Conservation (phyloP, 2,888 invertebrate species). For the Drosophila algonquin region DNA sequence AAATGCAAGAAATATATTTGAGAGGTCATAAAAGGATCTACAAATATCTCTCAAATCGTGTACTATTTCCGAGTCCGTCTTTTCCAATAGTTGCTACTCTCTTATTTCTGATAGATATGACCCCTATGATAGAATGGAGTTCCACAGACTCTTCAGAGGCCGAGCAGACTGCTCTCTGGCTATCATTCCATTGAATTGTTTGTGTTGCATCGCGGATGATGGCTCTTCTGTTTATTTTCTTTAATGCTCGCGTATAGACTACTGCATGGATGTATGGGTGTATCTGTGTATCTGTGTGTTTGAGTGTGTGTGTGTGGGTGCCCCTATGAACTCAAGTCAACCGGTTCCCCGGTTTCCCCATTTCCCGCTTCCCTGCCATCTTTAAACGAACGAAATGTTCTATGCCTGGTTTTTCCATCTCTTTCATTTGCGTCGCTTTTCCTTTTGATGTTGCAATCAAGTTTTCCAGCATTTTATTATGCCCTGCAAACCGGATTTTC, state of each 20-base stretch:
- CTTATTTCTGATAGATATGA: slow-evolving; percentile 4
- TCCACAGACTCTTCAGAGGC: slow-evolving; percentile 2
- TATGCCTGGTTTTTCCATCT: slow-evolving; percentile 42
- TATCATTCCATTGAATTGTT: slow-evolving; percentile 20
- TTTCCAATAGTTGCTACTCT: neutral
- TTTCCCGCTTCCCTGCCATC: slow-evolving; percentile 14
- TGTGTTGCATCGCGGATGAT: slow-evolving; percentile 29
- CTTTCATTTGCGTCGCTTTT: slow-evolving; percentile 42
- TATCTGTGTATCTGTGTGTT: slow-evolving; percentile 4
- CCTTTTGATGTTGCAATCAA: slow-evolving; percentile 59
- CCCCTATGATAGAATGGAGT: slow-evolving; percentile 12
- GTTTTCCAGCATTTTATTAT: slow-evolving; percentile 42
- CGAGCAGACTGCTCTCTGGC: slow-evolving; percentile 8
- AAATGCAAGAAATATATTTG: no score
- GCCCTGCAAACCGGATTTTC: slow-evolving; percentile 59
- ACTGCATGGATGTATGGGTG: slow-evolving; percentile 4
- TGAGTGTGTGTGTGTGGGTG: slow-evolving; percentile 44
- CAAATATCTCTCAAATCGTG: neutral
- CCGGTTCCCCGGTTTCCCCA: slow-evolving; percentile 49
- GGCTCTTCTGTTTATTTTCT: slow-evolving; percentile 26
- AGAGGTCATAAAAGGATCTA: no score
- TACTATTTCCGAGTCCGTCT: neutral
- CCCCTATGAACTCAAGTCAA: slow-evolving; percentile 61
- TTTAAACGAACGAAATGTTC: slow-evolving; percentile 39
- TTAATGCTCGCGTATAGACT: neutral